phyloP scores from a whole-genome alignment of 23 tunicate genomes.

The Styela clava region DNA sequence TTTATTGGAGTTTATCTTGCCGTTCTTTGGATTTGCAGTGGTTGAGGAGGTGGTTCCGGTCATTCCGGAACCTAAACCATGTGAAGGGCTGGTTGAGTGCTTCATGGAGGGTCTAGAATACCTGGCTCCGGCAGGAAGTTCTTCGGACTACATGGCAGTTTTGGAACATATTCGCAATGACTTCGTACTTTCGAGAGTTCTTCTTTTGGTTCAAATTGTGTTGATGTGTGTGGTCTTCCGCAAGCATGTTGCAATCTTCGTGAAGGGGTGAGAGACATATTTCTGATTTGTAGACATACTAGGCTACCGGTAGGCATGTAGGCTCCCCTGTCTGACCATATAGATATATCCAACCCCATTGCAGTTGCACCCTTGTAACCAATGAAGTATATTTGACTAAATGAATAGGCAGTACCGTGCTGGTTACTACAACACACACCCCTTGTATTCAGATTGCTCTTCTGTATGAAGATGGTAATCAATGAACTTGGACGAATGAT shows the following conservation, averaged over 20 bases:
- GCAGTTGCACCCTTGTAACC: too few species aligned
- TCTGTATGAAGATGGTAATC: too few species aligned
- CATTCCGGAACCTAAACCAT: not conserved
- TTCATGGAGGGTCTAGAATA: not conserved
- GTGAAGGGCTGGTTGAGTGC: not conserved
- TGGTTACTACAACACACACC: not conserved
- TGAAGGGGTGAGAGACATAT: not conserved
- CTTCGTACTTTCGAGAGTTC: not conserved
- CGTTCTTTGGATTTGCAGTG: not conserved
- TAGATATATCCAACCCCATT: too few species aligned
- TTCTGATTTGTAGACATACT: not conserved
- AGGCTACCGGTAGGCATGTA: too few species aligned
- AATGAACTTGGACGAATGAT: too few species aligned
- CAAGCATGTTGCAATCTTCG: not conserved
- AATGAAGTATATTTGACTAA: too few species aligned
- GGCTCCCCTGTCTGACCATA: too few species aligned
- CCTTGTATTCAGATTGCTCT: too few species aligned
- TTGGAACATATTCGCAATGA: not conserved
- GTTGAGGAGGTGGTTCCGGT: not conserved
- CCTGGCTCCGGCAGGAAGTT: not conserved
- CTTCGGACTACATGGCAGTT: not conserved
- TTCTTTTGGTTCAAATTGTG: not conserved
- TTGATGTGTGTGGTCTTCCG: not conserved
- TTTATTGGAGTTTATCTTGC: not conserved
- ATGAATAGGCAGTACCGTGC: not conserved